Evolutionary conservation across 2,888 invertebrate species (phyloP), one percentile per base, ranked within the genome.

Genomic region (Hydropsyche betteni): DNA sequence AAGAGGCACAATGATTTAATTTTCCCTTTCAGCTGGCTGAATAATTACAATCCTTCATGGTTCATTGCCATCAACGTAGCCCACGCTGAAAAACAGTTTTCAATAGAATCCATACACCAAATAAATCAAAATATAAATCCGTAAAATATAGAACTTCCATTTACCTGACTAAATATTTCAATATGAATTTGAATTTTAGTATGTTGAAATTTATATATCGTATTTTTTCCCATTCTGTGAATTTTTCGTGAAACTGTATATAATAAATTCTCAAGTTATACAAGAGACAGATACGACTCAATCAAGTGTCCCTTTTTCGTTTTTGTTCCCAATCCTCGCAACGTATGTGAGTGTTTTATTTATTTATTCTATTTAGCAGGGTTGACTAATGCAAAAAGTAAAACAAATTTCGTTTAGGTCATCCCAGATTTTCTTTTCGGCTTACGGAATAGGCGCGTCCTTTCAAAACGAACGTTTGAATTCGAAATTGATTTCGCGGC

Each of bases 11-110:
- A 64, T 64, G 64, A 64, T 64, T 64, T 64, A 64, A 64, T 64
- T 64, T 64, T 64, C 64, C 36, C 64, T 64, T 64, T 64, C 64
- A 64, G 64, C 34, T 36, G 64, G 34, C 64, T 64, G 64, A 64
- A 64, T 64, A 64, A 64, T 64, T 64, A 64, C 64, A 64, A 64
- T 64, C 64, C 36, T 64, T 64, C 64, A 64, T 64, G 64, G 36
- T 64, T 64, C 64, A 64, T 64, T 64, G 64, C 64, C 55, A n/a
- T n/a, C 55, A 55, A 55, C 55, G 55, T 55, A 55, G 12, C 14
- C 14, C 5, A 6, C 2, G 14, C 55, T 64, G 64, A 64, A 64
- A 44, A 64, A 64, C 64, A 12, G 34, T 5, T 64, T 64, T 64
- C 64, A 64, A 36, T 64, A n/a, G 58, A 58, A 58, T 4, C 16